These are phyloP conservation scores for Temnothorax curvispinosus DNA, from an alignment of 1,140 invertebrate species.

Conservation along the genomic window DNA sequence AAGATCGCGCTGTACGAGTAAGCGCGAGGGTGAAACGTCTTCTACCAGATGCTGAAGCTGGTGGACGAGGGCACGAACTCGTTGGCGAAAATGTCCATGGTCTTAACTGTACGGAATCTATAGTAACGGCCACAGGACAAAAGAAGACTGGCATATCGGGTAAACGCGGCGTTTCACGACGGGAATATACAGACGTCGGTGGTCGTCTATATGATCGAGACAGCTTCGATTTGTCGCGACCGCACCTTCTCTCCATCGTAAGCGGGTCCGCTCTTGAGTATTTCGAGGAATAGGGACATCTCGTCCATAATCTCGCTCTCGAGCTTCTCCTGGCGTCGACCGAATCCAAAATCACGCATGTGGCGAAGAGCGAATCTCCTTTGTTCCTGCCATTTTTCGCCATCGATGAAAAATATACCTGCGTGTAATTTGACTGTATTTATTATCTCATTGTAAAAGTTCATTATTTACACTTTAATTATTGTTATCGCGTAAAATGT, in stretches of 20 bases:
- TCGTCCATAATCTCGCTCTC: conserved; percentile 86
- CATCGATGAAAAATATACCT: conserved; percentile 90
- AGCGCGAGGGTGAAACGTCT: too few relatives aligned
- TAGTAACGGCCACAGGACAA: too few relatives aligned
- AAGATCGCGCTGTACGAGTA: too few relatives aligned
- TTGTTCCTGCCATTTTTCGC: conserved; percentile 89
- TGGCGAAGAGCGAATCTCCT: conserved; percentile 90
- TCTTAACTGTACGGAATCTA: too few relatives aligned
- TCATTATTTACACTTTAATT: not conserved
- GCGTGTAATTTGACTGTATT: not conserved
- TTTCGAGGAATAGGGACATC: conserved; percentile 86
- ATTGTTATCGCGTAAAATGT: too few relatives aligned
- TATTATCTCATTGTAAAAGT: not conserved
- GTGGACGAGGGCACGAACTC: too few relatives aligned
- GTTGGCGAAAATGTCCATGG: too few relatives aligned
- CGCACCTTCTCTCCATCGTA: conserved; percentile 84
- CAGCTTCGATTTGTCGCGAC: not conserved
- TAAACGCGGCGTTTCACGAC: too few relatives aligned
- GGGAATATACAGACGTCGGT: too few relatives aligned
- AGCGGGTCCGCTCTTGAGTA: conserved; percentile 86
- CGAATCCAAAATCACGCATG: conserved; percentile 91
- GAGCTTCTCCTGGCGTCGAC: conserved; percentile 87
- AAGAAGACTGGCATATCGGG: too few relatives aligned
- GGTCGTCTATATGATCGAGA: too few relatives aligned
- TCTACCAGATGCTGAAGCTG: too few relatives aligned